Base-by-base conservation (phyloP, 2,797 vertebrate genomes). In the Macrochelys suwanniensis region DNA sequence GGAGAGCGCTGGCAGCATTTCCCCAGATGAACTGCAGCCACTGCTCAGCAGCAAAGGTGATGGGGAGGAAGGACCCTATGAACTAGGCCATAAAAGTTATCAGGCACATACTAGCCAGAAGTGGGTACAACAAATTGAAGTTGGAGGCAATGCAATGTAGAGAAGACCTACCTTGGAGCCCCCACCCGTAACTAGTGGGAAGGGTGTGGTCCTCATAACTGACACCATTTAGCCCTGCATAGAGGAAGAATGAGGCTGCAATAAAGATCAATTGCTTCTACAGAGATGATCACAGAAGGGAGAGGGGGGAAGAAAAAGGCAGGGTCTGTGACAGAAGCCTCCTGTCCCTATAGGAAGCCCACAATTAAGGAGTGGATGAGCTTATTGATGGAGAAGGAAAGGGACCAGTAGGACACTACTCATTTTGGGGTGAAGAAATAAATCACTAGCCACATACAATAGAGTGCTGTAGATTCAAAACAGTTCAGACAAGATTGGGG, bases 141-240 rank as follows among this genome's bases (percentile, higher is more conserved):
- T 8, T 4, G 2, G 17, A 59, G 78, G 0, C 28, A 5, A 2
- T 0, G 5, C 15, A 1, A 8, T 0, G 0, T 0, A 0, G 42
- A 1, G 17, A 1, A 42, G 0, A 6, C 3, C n/a, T 25, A 47
- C 1, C 21, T 2, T 11, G 47, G 2, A 9, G 9, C 33, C 31
- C 68, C 33, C 65, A 59, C 33, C 65, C 65, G 4, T 16, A 33
- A 33, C 59, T 61, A 33, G 13, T 33, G 59, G 31, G 31, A 61
- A 61, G 13, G 31, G 6, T 61, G 31, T 61, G 33, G 59, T 16
- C 28, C 31, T 61, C 59, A 33, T 33, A 33, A 33, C 59, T 61
- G 59, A 33, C 6, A 7, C 59, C 31, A 33, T 33, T 15, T 33
- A 61, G 31, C 28, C 13, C 31, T 33, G 31, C 31, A 61, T 4